These are phyloP conservation scores for Catocala nupta DNA, from an alignment of 2,888 invertebrate genomes.

Conservation along the genomic window DNA sequence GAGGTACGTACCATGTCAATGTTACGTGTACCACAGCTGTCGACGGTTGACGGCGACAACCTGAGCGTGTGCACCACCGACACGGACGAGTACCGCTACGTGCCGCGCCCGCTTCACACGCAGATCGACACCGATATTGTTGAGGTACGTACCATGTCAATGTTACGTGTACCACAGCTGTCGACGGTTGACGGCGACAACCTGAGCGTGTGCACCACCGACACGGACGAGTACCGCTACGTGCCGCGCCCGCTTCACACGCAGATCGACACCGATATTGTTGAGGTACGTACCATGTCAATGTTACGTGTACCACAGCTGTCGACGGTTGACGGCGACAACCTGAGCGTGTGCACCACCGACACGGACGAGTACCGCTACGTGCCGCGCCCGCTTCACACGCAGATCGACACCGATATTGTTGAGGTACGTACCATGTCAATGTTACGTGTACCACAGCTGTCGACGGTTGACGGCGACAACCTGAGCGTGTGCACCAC, in stretches of 20 bases:
- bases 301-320: neutral
- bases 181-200: constrained; percentile 72
- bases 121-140: constrained; percentile 10
- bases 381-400: too few species aligned
- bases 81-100: constrained; percentile 69
- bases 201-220: constrained; percentile 74
- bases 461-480: too few species aligned
- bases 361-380: too few species aligned
- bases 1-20: constrained; percentile 10
- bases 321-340: constrained; percentile 69
- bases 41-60: constrained; percentile 72
- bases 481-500: constrained; percentile 75
- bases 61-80: constrained; percentile 75
- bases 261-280: constrained; percentile 8
- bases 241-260: constrained; percentile 33
- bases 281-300: constrained; percentile 10
- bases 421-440: too few species aligned
- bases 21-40: too few species aligned
- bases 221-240: constrained; percentile 71
- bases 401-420: too few species aligned
- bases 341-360: constrained; percentile 74
- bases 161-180: neutral
- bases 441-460: too few species aligned
- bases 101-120: constrained; percentile 30
- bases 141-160: constrained; percentile 10